phyloP scores from a whole-genome alignment of 2,113 vertebrate species.

The Tautogolabrus adspersus region DNA sequence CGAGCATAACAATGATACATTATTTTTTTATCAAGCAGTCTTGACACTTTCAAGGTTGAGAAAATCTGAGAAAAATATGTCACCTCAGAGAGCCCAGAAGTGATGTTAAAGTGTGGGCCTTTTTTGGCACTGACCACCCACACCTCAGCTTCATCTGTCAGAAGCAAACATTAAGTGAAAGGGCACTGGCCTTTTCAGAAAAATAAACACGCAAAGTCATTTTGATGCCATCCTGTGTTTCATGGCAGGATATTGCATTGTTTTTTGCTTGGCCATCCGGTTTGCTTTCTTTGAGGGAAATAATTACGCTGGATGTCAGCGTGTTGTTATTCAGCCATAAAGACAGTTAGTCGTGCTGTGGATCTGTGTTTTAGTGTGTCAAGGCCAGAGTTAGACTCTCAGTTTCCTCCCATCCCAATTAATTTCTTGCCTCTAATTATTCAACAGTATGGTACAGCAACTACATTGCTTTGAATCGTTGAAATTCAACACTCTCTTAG shows the following conservation, averaged over 20 bases:
- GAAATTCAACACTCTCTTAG: slow-evolving; percentile 8
- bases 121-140: neutral
- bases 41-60: neutral
- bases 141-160: slow-evolving; percentile 28
- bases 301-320: neutral
- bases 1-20: neutral
- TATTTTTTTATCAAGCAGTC: neutral
- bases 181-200: slow-evolving; percentile 13
- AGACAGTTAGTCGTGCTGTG: slow-evolving; percentile 4
- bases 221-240: slow-evolving; percentile 1
- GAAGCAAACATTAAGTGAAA: slow-evolving; percentile 5
- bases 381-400: slow-evolving; percentile 30
- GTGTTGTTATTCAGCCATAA: slow-evolving; percentile 15
- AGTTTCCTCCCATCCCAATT: slow-evolving; percentile 26
- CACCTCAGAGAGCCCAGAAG: slow-evolving; percentile 4
- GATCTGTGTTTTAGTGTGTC: slow-evolving; percentile 10
- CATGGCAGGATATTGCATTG: neutral
- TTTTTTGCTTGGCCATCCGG: slow-evolving; percentile 3
- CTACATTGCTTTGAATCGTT: slow-evolving; percentile 7
- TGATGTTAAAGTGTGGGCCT: slow-evolving; percentile 15
- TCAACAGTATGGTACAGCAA: slow-evolving; percentile 14
- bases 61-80: slow-evolving; percentile 11
- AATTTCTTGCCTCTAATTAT: slow-evolving; percentile 49
- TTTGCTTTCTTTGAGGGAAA: slow-evolving; percentile 25
- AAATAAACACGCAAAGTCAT: slow-evolving; percentile 30